Base-by-base conservation (phyloP, 2,113 vertebrate species). In the Odobenus rosmarus region DNA sequence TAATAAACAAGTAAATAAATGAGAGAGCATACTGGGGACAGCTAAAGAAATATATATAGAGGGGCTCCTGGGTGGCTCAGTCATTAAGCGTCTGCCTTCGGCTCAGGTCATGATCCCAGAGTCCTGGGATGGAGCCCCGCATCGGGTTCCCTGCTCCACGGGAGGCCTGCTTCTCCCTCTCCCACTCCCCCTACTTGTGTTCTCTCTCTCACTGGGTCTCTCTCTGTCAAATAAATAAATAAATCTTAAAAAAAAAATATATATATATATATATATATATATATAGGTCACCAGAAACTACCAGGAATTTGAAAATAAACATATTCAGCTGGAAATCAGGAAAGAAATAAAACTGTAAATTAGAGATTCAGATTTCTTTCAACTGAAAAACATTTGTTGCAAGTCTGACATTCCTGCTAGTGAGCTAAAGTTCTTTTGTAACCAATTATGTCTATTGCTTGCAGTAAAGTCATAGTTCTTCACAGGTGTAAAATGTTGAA, bases 401-500 rank as follows among this genome's bases (percentile, higher is more conserved):
- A 64, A 81, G 5, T 93, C 46, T 15, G 39, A 87, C 28, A 86
- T 76, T 81, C 11, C 36, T 87, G 12, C 55, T 62, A 84, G 7
- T 55, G n/a, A 97, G 59, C 51, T 71, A 49, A 79, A 86, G 8
- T 89, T 71, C 26, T 95, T 95, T 61, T 95, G 21, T 28, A 88
- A 80, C 67, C 72, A 90, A 81, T 92, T 92, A 92, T 77, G 13
- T 71, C 6, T 83, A 16, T 71, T 23, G 1, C 55, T 77, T 77
- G 33, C 16, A 36, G 39, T 61, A 84, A 97, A 95, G 69, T 95
- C 82, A 77, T 59, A 92, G 31, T 87, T 76, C 19, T 98, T 97
- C 81, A 28, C 3, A 96, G 88, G 46, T 74, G 90, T 77, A 86
- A 97, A 97, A 71, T 97, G 92, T 46, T 95, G 88, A 87, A 93